Conservation (phyloP, 2,797 vertebrate species). For the Serranus cabrilla region DNA sequence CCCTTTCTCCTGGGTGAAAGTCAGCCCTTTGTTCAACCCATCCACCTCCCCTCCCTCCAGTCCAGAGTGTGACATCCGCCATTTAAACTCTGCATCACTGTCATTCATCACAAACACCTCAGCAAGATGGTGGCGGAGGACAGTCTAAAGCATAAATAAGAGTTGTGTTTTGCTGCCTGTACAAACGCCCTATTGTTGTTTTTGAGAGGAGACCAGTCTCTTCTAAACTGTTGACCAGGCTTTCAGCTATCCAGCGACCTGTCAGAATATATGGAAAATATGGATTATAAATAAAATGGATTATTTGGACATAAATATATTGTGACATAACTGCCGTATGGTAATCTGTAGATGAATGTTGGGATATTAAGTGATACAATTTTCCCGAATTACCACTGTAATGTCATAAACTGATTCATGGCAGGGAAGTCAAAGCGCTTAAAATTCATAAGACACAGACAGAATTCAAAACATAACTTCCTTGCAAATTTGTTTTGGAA, state of each 20-base stretch:
- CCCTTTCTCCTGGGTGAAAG: too few relatives aligned
- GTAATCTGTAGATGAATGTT: not conserved
- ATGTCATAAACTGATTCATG: not conserved
- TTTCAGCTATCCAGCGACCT: not conserved
- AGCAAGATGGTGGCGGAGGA: too few relatives aligned
- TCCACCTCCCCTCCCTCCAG: too few relatives aligned
- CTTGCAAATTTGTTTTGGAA: constrained; percentile 42
- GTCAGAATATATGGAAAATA: not conserved
- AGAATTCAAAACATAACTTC: constrained; percentile 33
- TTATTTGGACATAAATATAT: not conserved
- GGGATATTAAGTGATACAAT: not conserved
- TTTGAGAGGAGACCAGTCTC: too few relatives aligned
- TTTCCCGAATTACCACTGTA: not conserved
- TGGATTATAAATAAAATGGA: not conserved
- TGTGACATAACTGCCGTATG: not conserved
- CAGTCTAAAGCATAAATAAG: too few relatives aligned
- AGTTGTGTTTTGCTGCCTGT: too few relatives aligned
- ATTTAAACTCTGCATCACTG: too few relatives aligned
- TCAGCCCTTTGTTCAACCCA: too few relatives aligned
- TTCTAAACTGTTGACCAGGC: too few relatives aligned
- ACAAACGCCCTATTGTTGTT: too few relatives aligned
- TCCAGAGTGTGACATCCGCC: too few relatives aligned
- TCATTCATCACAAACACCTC: too few relatives aligned
- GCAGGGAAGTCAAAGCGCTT: not conserved
- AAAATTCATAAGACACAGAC: constrained; percentile 6